Conservation (phyloP, 2,113 vertebrate species). For the Gadus macrocephalus region DNA sequence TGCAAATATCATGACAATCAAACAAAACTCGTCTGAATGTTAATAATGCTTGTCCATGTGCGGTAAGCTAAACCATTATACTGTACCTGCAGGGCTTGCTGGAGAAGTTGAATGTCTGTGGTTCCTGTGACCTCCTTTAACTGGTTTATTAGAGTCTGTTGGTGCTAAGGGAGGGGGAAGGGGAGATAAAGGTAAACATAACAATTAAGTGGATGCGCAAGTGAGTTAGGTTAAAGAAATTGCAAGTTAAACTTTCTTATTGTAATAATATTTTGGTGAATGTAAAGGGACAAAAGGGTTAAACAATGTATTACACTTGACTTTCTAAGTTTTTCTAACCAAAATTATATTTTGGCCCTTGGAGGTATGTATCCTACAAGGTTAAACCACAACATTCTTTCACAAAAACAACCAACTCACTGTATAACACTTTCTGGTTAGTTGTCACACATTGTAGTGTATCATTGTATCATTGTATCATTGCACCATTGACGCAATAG, state of each 20-base stretch:
- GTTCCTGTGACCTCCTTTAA: conserved; percentile 95
- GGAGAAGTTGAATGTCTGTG: conserved; percentile 91
- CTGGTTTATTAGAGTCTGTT: conserved; percentile 97
- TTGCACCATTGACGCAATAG: conserved; percentile 2
- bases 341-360: too few relatives aligned
- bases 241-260: not conserved
- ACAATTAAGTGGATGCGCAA: not conserved
- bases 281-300: too few relatives aligned
- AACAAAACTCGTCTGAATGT: not conserved
- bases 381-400: too few relatives aligned
- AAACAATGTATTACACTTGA: too few relatives aligned
- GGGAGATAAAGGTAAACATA: not conserved
- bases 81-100: conserved; percentile 93
- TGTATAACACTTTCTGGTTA: too few relatives aligned
- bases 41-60: too few relatives aligned
- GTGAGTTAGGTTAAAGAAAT: not conserved
- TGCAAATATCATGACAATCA: not conserved
- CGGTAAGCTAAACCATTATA: not conserved
- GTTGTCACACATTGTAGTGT: too few relatives aligned
- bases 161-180: conserved; percentile 73
- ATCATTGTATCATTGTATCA: not conserved
- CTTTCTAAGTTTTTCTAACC: too few relatives aligned
- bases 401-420: too few relatives aligned
- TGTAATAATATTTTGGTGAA: not conserved
- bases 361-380: too few relatives aligned